Conservation (phyloP, 1,140 invertebrate species). For the Octopus sinensis region DNA sequence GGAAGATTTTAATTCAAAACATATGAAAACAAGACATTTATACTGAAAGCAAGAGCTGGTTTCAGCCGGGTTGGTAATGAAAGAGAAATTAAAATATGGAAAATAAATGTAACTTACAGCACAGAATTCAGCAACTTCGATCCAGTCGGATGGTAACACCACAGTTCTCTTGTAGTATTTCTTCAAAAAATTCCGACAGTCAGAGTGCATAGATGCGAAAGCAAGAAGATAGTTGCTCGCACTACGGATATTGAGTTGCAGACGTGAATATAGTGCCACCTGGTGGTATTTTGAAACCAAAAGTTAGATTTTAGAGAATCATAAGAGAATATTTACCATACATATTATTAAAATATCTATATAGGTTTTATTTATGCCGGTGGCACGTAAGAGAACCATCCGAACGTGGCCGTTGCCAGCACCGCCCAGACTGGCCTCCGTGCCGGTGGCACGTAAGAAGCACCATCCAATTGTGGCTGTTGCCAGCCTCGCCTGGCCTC, state of each 20-base stretch:
- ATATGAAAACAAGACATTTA: too few relatives aligned
- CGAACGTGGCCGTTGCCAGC: too few relatives aligned
- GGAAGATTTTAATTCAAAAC: too few relatives aligned
- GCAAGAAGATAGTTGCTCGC: conserved; percentile 60
- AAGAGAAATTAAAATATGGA: not conserved
- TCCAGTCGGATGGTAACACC: conserved; percentile 60
- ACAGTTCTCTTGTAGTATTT: conserved; percentile 56
- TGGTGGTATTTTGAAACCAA: conserved; percentile 27
- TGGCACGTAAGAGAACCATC: too few relatives aligned
- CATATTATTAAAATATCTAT: not conserved
- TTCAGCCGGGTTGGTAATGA: not conserved
- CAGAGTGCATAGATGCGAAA: conserved; percentile 47
- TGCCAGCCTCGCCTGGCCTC: too few relatives aligned
- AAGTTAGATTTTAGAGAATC: not conserved
- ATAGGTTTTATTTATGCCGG: not conserved
- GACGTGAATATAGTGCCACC: conserved; percentile 58
- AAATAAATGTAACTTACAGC: conserved; percentile 37
- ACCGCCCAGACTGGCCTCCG: too few relatives aligned
- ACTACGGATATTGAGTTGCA: conserved; percentile 58
- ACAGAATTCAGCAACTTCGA: conserved; percentile 59
- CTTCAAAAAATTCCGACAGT: conserved; percentile 53
- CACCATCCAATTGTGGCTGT: too few relatives aligned
- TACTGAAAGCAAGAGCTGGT: too few relatives aligned
- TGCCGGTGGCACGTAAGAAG: too few relatives aligned
- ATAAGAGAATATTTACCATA: conserved; percentile 10